phyloP scores from a whole-genome alignment of 2,797 vertebrate species.

The Lithobates sylvaticus region DNA sequence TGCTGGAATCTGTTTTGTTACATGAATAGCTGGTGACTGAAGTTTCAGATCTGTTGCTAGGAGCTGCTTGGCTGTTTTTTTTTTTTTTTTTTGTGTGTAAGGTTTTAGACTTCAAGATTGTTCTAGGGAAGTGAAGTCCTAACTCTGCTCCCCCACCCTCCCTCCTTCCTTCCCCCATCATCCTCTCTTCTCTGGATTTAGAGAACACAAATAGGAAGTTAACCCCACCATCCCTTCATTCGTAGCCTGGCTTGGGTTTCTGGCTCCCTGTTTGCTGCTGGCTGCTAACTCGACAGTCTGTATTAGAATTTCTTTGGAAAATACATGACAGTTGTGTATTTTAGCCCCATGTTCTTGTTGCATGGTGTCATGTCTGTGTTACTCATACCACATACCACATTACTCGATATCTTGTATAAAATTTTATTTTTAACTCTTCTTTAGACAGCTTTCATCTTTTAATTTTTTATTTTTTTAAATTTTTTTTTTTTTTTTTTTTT shows the following conservation, averaged over 20 bases:
- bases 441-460: neutral
- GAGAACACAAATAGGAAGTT: constrained; percentile 1
- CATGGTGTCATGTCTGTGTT: neutral
- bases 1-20: constrained; percentile 54
- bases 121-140: constrained; percentile 17
- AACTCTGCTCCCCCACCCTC: neutral
- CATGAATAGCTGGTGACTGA: constrained; percentile 48
- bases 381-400: too few relatives aligned
- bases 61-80: constrained; percentile 49
- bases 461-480: too few relatives aligned
- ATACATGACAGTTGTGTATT: neutral
- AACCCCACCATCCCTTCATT: neutral
- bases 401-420: neutral
- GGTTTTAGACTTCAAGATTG: constrained; percentile 30
- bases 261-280: neutral
- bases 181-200: neutral
- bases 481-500: too few relatives aligned
- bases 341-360: neutral
- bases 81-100: constrained; percentile 11
- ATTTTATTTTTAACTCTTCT: neutral
- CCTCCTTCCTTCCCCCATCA: neutral
- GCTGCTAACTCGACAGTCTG: neutral
- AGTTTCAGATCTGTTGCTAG: constrained; percentile 50
- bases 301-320: too few relatives aligned
- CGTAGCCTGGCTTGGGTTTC: neutral